Evolutionary conservation across 2,888 invertebrate species (phyloP), one percentile per base, ranked within the genome.

Genomic region (Agrilus biguttatus): DNA sequence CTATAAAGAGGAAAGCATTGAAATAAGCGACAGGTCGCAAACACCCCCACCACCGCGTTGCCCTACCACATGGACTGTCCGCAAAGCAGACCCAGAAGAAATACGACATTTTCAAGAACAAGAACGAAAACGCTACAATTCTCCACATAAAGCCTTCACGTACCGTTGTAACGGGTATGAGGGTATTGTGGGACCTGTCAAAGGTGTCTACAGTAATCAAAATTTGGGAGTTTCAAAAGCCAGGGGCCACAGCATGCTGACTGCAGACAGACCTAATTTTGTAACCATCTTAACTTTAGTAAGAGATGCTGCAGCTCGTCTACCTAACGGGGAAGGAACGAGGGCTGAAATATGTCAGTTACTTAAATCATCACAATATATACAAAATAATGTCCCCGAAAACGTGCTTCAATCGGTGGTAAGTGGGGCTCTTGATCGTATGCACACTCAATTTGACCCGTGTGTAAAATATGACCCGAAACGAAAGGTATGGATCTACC

Each of bases 311-410:
- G 85, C 91, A 0, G 92, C 95, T 0, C 72, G 95, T 14, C 70
- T 95, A 52, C 95, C 95, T 1, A 93, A 93, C 62, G 93, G 95
- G 0, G 91, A 93, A 69, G 95, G 91, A 12, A 90, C 92, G 0
- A 69, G 92, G 2, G 83, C 86, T 1, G 92, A 95, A 57, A 89
- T 95, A 43, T 86, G 92, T 56, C 89, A 89, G 55, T 69, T 95
- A 47, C 69, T 95, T 41, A 77, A 76, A 57, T 74, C 74, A 61
- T 76, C 77, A 0, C 77, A 77, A 52, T 77, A 74, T 65, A 70
- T 77, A 51, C 66, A 71, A 5, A 62, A 67, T 14, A 69, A 69
- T 42, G 67, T 67, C 3, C 61, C 65, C 1, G 83, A 84, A 52
- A 80, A 77, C 51, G 73, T 80, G 40, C 62, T 87, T 19, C 80